These are phyloP conservation scores for Myrmecophaga tridactyla DNA, from an alignment of 2,113 vertebrate genomes.

Conservation along the genomic window DNA sequence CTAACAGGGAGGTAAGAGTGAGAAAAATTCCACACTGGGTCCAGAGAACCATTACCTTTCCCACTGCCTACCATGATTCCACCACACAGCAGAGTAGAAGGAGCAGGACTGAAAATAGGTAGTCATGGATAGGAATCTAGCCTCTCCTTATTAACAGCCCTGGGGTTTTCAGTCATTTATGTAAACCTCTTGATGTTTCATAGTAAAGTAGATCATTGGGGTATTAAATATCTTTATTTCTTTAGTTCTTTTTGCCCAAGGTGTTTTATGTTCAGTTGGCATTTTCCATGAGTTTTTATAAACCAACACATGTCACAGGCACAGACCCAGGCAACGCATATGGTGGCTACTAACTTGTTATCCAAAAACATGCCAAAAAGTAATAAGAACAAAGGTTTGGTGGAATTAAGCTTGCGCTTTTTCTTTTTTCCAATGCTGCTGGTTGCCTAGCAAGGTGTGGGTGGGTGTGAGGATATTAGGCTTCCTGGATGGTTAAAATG, in stretches of 20 bases:
- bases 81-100: background rate
- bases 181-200: background rate
- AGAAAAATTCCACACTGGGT: background rate
- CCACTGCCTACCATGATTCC: background rate
- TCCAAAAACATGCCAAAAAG: conserved; percentile 21
- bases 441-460: conserved; percentile 20
- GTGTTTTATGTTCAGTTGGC: background rate
- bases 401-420: background rate
- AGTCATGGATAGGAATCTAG: background rate
- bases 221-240: background rate
- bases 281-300: background rate
- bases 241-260: background rate
- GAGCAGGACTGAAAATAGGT: background rate
- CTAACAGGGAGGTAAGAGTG: background rate
- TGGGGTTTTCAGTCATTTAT: background rate
- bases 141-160: background rate
- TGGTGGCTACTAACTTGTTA: background rate
- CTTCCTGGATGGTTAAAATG: conserved; percentile 6
- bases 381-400: conserved; percentile 19
- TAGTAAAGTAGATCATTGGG: background rate
- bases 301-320: background rate
- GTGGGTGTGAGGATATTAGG: background rate
- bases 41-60: background rate
- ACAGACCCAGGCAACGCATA: background rate
- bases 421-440: background rate